These are phyloP conservation scores for Rhabdophis nuchalis DNA, from an alignment of 2,797 vertebrate genomes.

Conservation along the genomic window DNA sequence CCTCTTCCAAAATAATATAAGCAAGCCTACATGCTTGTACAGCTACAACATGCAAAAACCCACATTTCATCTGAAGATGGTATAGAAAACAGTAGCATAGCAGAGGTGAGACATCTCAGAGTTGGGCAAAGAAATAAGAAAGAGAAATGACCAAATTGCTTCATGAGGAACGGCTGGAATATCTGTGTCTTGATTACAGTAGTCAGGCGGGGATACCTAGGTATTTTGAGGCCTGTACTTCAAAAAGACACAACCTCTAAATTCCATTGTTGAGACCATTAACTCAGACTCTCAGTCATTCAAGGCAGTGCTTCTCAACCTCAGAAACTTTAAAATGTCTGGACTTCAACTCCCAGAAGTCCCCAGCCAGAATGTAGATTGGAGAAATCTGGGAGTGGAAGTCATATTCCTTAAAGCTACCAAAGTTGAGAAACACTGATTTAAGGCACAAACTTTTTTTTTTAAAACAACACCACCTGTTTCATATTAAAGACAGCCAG, in stretches of 20 bases:
- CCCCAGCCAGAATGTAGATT: background rate
- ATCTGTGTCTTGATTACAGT: conserved; percentile 34
- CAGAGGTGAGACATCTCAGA: conserved; percentile 44
- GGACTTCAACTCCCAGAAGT: background rate
- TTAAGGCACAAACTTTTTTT: conserved; percentile 66
- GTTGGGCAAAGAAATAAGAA: conserved; percentile 13
- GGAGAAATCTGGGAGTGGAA: background rate
- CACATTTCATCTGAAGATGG: conserved; percentile 41
- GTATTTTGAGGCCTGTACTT: conserved; percentile 22
- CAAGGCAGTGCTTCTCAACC: conserved; percentile 50
- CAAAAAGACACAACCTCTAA: conserved; percentile 44
- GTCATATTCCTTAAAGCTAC: background rate
- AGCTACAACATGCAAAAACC: conserved; percentile 62
- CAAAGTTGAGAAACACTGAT: background rate
- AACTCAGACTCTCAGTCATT: conserved; percentile 36
- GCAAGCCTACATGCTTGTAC: conserved; percentile 64
- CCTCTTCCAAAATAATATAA: conserved; percentile 41
- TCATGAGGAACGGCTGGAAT: background rate
- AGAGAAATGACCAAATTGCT: conserved; percentile 36
- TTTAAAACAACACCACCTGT: background rate
- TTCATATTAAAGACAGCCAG: conserved; percentile 45
- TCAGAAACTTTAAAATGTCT: conserved; percentile 55
- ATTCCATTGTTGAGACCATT: conserved; percentile 2
- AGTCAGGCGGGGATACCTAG: conserved; percentile 28
- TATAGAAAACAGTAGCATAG: conserved; percentile 48